Base-by-base conservation (phyloP, 2,113 vertebrate genomes). In the Polyodon spathula region DNA sequence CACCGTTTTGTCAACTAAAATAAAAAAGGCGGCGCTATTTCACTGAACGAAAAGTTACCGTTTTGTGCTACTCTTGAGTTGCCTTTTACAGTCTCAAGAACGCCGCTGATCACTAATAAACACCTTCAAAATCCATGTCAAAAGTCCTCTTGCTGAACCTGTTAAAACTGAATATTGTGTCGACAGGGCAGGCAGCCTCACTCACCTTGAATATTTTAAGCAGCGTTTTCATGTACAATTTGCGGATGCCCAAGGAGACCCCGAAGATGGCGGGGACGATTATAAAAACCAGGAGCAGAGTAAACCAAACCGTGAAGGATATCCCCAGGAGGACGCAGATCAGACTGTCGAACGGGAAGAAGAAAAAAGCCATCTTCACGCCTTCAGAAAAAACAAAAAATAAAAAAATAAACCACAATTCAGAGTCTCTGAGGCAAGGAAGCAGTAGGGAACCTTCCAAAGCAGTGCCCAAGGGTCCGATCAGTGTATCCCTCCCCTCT, bases 241-340 rank as follows among this genome's bases (percentile, higher is more conserved):
- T 91, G 15, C 94, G 89, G 72, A 98, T 96, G 68, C 95, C 95
- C 51, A 98, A 96, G 42, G 95, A 98, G 54, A 98, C 89, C 42
- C 93, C 95, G 9, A 98, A 94, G 73, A 97, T 87, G 60, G 95
- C 95, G 6, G 95, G 95, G 66, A 97, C 93, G 1, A 98, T 93
- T 66, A 98, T 98, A 79, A 98, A 98, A 63, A 98, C 92, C 38
- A 98, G 89, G 0, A 98, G 90, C 56, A 97, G 84, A 37, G 94
- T 96, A 83, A 98, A 92, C 82, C 95, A 94, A 41, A 99, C 91
- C 0, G 93, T 96, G 68, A 97, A 83, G 70, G 95, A 98, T 80
- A 99, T 93, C 57, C 94, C 93, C 79, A 97, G 76, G 16, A 97
- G 89, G 81, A 89, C 94, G 65, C 93, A 95, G 57, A 97, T 71